Conservation (phyloP, 92 coral and sea anemone species). For the Blastomussa wellsi region DNA sequence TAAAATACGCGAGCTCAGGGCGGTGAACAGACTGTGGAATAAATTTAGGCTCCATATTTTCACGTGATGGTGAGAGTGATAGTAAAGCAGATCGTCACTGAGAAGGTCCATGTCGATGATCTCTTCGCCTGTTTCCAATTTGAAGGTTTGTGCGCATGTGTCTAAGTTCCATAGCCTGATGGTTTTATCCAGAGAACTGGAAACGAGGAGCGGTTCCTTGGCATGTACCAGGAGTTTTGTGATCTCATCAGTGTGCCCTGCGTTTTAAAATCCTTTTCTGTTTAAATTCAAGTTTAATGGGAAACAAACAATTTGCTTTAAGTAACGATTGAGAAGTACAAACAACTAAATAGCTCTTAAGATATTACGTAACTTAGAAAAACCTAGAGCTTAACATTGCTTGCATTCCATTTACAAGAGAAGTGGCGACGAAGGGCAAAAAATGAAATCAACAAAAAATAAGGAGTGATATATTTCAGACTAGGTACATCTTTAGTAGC, state of each 20-base stretch:
- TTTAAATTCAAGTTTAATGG: not conserved
- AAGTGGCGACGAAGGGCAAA: too few species aligned
- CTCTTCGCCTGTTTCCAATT: slow-evolving; percentile 93
- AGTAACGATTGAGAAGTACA: not conserved
- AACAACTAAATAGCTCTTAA: not conserved
- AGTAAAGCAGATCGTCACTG: slow-evolving; percentile 68
- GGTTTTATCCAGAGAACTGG: slow-evolving; percentile 93
- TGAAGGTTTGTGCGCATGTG: slow-evolving; percentile 84
- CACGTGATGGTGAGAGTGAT: slow-evolving; percentile 76
- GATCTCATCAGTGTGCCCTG: slow-evolving; percentile 93
- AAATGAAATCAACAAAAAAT: too few species aligned
- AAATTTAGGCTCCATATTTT: slow-evolving; percentile 91
- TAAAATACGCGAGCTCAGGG: slow-evolving; percentile 75
- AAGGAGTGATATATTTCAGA: too few species aligned
- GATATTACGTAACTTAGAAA: not conserved
- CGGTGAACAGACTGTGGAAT: slow-evolving; percentile 89
- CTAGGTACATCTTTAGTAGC: not conserved
- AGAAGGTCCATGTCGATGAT: slow-evolving; percentile 79
- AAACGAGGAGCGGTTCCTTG: slow-evolving; percentile 74
- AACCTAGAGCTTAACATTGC: too few species aligned
- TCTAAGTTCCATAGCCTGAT: slow-evolving; percentile 96
- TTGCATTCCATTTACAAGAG: too few species aligned
- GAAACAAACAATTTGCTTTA: not conserved
- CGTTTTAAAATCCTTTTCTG: not conserved
- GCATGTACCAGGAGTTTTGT: slow-evolving; percentile 84